Base-by-base conservation (phyloP, 2,797 vertebrate species). In the Spinibarbus caldwelli region DNA sequence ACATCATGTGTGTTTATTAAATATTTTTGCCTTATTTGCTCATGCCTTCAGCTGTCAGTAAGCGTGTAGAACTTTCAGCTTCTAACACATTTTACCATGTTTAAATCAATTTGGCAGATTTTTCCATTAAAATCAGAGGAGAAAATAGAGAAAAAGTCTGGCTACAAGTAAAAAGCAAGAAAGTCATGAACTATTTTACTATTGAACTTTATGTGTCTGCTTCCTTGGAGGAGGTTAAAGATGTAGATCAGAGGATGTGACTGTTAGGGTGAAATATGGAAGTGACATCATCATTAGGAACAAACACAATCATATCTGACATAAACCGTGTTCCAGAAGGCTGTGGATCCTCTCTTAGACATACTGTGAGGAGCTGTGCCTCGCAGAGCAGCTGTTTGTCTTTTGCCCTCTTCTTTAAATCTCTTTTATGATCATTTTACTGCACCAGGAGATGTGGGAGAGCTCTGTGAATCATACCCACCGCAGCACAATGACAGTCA, bases 401-500 rank as follows among this genome's bases (percentile, higher is more conserved):
- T 80, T 71, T 66, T 68, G 57, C 29, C 71, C 31, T 80, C 29
- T n/a, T n/a, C 17, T 23, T 82, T 71, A 81, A 82, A 82, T 81
- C 64, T 78, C 85, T 82, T 82, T 81, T 68, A 77, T 59, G 26
- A 66, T 43, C 21, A 34, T 78, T 66, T 75, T 83, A 80, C 34
- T 17, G 12, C 45, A 82, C 47, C n/a, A 41, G 79, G 54, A 86
- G 52, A 86, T 8, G 45, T 72, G 45, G 85, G 78, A 57, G 82
- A 64, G 31, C 71, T 88, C 82, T 82, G 73, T 86, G 85, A 88
- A 81, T 85, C 85, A 88, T 86, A 79, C 64, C 29, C 80, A 83
- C 81, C 54, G 10, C 81, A 80, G 70, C 59, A 34, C 76, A 85
- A 85, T 75, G 77, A 66, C 11, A 75, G 36, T 59, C 83, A 70